Base-by-base conservation (phyloP, 2,888 invertebrate species). In the Rhingia campestris region DNA sequence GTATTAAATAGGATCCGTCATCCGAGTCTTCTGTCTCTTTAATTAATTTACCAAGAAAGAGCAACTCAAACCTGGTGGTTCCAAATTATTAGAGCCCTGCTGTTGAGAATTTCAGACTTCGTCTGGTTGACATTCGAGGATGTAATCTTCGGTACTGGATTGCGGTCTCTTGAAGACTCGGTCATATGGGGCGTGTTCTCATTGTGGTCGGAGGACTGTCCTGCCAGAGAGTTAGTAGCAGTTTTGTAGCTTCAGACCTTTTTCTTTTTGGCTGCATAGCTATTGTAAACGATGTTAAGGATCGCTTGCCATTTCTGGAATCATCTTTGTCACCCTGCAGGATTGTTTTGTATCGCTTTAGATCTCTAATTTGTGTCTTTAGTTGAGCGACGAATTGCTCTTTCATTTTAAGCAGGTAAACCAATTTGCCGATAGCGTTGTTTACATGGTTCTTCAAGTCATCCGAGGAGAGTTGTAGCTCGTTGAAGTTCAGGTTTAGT, bases 331-430 rank as follows among this genome's bases (percentile, higher is more conserved):
- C 95, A 87, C 95, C 95, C 93, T 99, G 99, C 88, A 99, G 93
- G 89, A 98, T 96, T 87, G 96, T 95, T 87, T 99, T 98, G 90
- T 99, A 99, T 86, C 98, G 94, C 91, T 99, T 99, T 91, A 99
- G 93, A 92, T 99, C 99, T 54, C 96, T 95, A 69, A 99, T 97
- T 92, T 99, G 99, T 0, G 97, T 97, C 92, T 99, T 98, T 22
- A 99, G 92, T 91, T 99, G 99, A 53, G 94, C 94, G 22, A 99
- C 98, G 22, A 99, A 93, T 91, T 99, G 98, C 89, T 99, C 99
- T 91, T 99, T 99, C 92, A 99, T 97, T 90, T 97, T 96, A 85
- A 98, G 94, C 12, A 97, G 97, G 88, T 97, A 98, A 22, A 99
- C 96, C 89, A 99, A 95, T 92, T 97, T 96, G 82, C 95, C 95